phyloP scores from a whole-genome alignment of 2,113 vertebrate genomes.

The Ptyas mucosa region DNA sequence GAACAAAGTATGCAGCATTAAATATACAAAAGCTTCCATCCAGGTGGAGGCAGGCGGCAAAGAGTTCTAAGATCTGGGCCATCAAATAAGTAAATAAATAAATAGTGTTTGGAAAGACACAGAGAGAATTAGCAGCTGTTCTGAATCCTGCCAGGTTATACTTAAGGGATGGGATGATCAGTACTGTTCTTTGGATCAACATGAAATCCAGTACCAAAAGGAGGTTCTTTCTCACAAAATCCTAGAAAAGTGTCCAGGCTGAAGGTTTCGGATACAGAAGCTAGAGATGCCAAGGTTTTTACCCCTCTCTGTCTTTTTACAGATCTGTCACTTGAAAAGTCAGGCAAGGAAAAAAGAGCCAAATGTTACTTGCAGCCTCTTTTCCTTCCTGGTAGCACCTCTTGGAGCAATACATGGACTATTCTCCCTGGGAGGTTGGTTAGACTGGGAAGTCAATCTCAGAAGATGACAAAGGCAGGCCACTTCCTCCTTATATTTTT shows the following conservation, averaged over 20 bases:
- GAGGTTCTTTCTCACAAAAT: neutral
- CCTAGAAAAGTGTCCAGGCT: neutral
- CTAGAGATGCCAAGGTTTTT: neutral
- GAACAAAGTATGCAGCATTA: constrained; percentile 7
- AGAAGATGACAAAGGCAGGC: neutral
- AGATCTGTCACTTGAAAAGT: neutral
- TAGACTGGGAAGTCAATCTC: neutral
- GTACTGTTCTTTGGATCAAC: neutral
- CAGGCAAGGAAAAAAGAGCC: neutral
- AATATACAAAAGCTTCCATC: neutral
- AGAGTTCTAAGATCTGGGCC: neutral
- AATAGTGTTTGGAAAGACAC: too few species aligned
- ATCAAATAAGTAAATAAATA: neutral
- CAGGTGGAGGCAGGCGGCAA: neutral
- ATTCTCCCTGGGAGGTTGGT: neutral
- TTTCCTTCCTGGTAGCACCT: neutral
- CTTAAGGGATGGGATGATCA: neutral
- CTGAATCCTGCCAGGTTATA: neutral
- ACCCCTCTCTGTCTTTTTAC: neutral
- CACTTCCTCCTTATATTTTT: neutral
- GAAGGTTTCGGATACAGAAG: neutral
- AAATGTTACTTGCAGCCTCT: neutral
- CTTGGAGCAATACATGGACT: neutral
- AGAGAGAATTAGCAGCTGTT: neutral
- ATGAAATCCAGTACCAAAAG: neutral